These are phyloP conservation scores for Apamea monoglypha DNA, from an alignment of 2,888 invertebrate genomes.

Conservation along the genomic window DNA sequence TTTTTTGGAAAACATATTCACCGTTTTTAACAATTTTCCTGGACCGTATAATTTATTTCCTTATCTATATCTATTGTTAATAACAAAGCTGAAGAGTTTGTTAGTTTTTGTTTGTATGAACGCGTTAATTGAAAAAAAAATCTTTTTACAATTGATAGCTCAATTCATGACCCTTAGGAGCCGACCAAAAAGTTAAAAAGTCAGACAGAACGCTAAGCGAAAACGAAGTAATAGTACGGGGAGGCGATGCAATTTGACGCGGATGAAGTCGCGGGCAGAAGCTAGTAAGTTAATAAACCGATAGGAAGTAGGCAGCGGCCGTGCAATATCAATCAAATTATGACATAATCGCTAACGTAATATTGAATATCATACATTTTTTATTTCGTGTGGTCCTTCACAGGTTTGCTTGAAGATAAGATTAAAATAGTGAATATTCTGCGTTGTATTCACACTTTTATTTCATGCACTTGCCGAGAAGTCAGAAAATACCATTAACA, in stretches of 20 bases:
- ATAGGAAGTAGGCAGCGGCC: background rate
- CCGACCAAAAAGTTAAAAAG: background rate
- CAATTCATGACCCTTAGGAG: too few relatives aligned
- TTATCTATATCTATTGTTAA: background rate
- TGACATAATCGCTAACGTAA: conserved; percentile 42
- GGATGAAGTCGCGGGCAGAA: background rate
- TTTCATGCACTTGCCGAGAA: conserved; percentile 1
- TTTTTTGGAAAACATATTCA: too few relatives aligned
- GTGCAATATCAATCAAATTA: conserved; percentile 23
- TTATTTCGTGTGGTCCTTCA: conserved; percentile 23
- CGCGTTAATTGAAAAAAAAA: background rate
- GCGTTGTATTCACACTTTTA: conserved; percentile 10
- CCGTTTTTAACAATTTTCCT: background rate
- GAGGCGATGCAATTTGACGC: background rate
- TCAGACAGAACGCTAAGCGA: background rate
- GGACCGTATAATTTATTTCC: background rate
- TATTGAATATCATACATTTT: conserved; percentile 24
- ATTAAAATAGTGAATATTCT: conserved; percentile 19
- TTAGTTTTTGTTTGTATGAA: background rate
- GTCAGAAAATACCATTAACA: background rate
- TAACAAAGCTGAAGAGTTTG: too few relatives aligned
- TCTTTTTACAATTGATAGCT: background rate
- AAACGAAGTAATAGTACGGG: too few relatives aligned
- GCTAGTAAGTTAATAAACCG: background rate
- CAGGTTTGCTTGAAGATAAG: conserved; percentile 42